Percentiles rank a stretch among this genome's conserved stretches.
Conservation (phyloP, 2,797 vertebrate genomes). For the Arrhamphus sclerolepis region DNA sequence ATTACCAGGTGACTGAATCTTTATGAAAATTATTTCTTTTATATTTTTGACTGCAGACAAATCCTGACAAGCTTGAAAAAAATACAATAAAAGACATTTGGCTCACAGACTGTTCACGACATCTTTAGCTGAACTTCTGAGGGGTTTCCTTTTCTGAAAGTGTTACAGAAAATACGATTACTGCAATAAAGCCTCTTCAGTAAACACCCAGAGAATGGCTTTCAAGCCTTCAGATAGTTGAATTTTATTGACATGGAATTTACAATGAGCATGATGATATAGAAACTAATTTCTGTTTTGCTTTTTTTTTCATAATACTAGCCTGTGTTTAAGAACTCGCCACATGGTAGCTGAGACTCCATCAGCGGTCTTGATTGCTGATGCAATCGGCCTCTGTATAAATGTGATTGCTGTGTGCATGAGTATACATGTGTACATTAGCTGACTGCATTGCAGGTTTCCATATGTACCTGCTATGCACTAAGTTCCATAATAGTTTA, state of each 20-base stretch:
- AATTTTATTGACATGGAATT: conserved; percentile 28
- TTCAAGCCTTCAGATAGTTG: background rate
- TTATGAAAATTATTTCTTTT: conserved; percentile 67
- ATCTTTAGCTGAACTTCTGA: conserved; percentile 36
- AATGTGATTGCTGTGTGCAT: conserved; percentile 25
- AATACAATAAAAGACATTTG: conserved; percentile 33
- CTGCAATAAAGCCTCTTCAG: conserved; percentile 33
- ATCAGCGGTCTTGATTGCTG: conserved; percentile 63
- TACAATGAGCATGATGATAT: background rate
- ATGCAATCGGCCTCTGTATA: conserved; percentile 59
- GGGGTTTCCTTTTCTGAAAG: conserved; percentile 23
- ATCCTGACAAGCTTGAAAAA: conserved; percentile 49
- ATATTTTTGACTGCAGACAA: conserved; percentile 57
- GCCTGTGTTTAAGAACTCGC: conserved; percentile 34
- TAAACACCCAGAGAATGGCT: conserved; percentile 20
- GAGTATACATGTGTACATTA: conserved; percentile 20
- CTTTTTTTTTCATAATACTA: background rate
- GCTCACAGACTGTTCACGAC: conserved; percentile 27
- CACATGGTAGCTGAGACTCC: conserved; percentile 34
- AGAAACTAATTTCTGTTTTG: conserved; percentile 16
- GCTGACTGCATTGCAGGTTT: conserved; percentile 40
- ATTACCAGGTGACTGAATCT: conserved; percentile 58
- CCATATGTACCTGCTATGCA: conserved; percentile 36
- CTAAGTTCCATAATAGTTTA: conserved; percentile 54
- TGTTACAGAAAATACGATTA: conserved; percentile 21